Evolutionary conservation across 2,113 vertebrate species (phyloP).

Genomic region (Amblyornis subalaris): DNA sequence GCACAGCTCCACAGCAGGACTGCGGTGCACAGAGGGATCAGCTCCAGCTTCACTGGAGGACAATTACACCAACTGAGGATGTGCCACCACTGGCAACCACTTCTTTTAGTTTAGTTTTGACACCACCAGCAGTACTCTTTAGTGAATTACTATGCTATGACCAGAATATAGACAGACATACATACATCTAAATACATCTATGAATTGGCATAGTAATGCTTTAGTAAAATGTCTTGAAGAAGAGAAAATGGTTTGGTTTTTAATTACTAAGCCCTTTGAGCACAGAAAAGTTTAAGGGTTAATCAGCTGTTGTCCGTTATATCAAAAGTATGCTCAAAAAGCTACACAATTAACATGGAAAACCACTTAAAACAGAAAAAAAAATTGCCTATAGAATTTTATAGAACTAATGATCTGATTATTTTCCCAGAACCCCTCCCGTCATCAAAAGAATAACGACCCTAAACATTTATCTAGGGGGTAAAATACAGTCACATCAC

Average conservation of each 20-base stretch:
- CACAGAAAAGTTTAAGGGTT: not conserved
- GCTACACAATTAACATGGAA: not conserved
- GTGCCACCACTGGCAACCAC: not conserved
- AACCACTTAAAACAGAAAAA: not conserved
- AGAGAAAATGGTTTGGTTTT: not conserved
- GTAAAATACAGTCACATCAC: not conserved
- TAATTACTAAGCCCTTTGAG: not conserved
- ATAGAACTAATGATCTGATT: not conserved
- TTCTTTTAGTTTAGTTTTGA: not conserved
- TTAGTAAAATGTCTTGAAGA: not conserved
- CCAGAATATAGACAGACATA: not conserved
- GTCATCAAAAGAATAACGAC: not conserved
- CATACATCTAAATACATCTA: not conserved
- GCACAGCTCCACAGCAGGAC: not conserved
- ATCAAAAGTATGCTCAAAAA: not conserved
- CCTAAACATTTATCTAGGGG: not conserved
- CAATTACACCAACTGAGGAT: not conserved
- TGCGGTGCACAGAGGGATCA: fast-evolving
- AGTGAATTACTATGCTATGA: not conserved
- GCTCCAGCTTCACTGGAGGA: not conserved
- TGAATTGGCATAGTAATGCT: not conserved
- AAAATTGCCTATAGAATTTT: not conserved
- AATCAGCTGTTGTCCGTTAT: not conserved
- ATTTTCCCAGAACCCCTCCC: slow-evolving; percentile 7
- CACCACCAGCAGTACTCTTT: not conserved